Percentiles rank a stretch among this genome's conserved stretches.
Evolutionary conservation across 2,113 vertebrate genomes (phyloP).

Genomic region (Puffinus mauretanicus): DNA sequence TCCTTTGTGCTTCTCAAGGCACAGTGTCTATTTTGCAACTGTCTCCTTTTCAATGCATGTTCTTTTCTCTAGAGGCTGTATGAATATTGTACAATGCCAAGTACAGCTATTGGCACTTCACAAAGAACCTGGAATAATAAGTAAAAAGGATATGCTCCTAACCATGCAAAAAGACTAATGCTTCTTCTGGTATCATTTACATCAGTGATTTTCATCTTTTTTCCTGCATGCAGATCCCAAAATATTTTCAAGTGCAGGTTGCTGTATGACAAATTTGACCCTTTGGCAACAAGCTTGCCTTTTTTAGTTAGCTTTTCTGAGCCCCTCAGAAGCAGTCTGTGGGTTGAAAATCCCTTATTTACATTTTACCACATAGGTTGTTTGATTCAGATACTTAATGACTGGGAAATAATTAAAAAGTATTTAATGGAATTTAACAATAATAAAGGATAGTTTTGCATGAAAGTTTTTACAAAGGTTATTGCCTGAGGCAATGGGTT

Average conservation of each 20-base stretch:
- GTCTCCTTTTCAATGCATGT: background rate
- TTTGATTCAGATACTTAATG: slow-evolving; percentile 49
- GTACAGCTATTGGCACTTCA: background rate
- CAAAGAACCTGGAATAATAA: slow-evolving; percentile 22
- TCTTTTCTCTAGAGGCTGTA: background rate
- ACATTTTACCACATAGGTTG: background rate
- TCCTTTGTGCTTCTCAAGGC: background rate
- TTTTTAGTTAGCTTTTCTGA: background rate
- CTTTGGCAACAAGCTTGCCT: background rate
- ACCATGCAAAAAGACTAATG: background rate
- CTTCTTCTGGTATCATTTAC: slow-evolving; percentile 8
- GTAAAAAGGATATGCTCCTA: background rate
- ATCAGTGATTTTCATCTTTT: background rate
- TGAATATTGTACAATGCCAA: background rate
- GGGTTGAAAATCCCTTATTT: background rate
- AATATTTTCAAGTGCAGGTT: background rate
- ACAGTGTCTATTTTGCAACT: background rate
- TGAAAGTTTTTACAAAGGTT: background rate
- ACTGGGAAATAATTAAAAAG: slow-evolving; percentile 1
- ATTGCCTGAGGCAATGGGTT: background rate
- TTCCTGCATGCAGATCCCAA: background rate
- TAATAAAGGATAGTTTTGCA: background rate
- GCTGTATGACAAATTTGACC: background rate
- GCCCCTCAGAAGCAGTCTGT: background rate
- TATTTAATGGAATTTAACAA: slow-evolving; percentile 43